Conservation (phyloP, 2,113 vertebrate species). For the Ondatra zibethicus region DNA sequence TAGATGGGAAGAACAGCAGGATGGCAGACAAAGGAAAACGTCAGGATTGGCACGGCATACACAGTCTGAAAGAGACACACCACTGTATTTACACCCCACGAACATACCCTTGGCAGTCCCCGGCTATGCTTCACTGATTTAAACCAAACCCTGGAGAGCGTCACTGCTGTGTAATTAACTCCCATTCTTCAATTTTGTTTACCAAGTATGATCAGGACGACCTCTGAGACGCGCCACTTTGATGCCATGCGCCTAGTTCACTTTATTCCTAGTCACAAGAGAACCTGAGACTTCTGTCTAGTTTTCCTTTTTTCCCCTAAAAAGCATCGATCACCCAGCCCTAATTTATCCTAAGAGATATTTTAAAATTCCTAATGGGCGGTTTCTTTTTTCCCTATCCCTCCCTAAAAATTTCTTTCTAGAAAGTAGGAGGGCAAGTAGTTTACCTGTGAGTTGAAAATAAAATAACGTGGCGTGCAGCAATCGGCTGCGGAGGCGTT, state of each 20-base stretch:
- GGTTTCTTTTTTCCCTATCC: not conserved
- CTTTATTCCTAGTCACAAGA: not conserved
- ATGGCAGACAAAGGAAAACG: slow-evolving; percentile 98
- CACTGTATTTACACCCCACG: no score
- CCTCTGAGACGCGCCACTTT: not conserved
- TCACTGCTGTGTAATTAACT: not conserved
- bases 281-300: not conserved
- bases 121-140: not conserved
- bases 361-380: not conserved
- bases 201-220: not conserved
- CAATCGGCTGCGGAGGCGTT: slow-evolving; percentile 77
- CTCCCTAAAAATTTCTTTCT: not conserved
- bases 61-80: slow-evolving; percentile 91
- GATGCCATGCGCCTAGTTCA: not conserved
- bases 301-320: not conserved
- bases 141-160: not conserved
- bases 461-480: slow-evolving; percentile 95
- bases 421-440: not conserved
- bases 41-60: slow-evolving; percentile 97
- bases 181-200: not conserved
- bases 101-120: not conserved
- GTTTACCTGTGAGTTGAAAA: slow-evolving; percentile 96
- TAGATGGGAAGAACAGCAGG: slow-evolving; percentile 98
- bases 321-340: not conserved
- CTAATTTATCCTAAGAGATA: not conserved